A percentile compares a stretch with the other conserved stretches of the same genome.
These are phyloP conservation scores for Caenorhabditis latens DNA, from an alignment of 1,140 invertebrate species.

Conservation along the genomic window DNA sequence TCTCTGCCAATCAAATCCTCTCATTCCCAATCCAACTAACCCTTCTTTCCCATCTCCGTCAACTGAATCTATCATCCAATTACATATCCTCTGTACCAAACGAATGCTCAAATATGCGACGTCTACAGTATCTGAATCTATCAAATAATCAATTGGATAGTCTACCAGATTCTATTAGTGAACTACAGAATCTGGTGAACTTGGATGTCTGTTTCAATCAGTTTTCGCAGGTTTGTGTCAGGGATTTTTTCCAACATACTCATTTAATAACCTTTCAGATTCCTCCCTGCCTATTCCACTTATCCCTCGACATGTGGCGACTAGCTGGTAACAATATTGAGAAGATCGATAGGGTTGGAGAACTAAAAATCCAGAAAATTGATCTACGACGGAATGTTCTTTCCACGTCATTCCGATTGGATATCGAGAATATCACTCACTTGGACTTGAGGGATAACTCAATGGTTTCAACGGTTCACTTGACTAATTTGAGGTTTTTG, in stretches of 20 bases:
- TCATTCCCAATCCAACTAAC: conserved; percentile 38
- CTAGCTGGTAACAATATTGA: conserved; percentile 56
- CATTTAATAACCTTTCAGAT: conserved; percentile 2
- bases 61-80: conserved; percentile 50
- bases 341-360: not conserved
- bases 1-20: conserved; percentile 32
- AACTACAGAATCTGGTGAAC: not conserved
- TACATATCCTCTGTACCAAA: conserved; percentile 17
- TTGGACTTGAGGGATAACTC: conserved; percentile 52
- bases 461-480: conserved; percentile 22
- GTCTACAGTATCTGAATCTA: conserved; percentile 32
- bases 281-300: not conserved
- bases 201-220: conserved; percentile 53
- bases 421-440: conserved; percentile 42
- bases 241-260: not conserved
- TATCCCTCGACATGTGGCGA: conserved; percentile 41
- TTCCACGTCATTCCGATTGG: conserved; percentile 33
- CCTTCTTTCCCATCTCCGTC: not conserved
- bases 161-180: conserved; percentile 26
- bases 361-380: not conserved
- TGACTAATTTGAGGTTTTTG: conserved; percentile 49
- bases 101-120: conserved; percentile 39
- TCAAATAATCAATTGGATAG: conserved; percentile 50
- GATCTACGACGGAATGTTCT: conserved; percentile 49
- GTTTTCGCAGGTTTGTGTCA: not conserved